Percentiles rank a stretch among this genome's conserved stretches.
Evolutionary conservation across 2,113 vertebrate species (phyloP).

Genomic region (Machaerirhynchus nigripectus): DNA sequence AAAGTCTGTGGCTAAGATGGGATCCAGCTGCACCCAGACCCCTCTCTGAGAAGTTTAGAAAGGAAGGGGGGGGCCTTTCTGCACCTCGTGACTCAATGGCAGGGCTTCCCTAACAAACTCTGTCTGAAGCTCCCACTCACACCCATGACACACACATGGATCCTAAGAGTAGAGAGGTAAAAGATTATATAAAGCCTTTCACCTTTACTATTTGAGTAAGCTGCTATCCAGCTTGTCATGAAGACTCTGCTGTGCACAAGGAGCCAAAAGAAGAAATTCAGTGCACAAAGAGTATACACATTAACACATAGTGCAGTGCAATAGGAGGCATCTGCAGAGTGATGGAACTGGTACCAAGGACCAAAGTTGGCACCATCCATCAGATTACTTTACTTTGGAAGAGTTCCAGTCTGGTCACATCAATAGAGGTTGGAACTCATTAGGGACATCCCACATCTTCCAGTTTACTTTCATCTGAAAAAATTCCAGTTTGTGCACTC

Average conservation of each 20-base stretch:
- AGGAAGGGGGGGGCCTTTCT: background rate
- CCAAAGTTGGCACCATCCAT: background rate
- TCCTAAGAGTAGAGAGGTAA: background rate
- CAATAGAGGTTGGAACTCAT: background rate
- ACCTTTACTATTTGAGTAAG: background rate
- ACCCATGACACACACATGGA: background rate
- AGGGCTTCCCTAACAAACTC: background rate
- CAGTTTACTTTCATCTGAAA: background rate
- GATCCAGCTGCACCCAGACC: background rate
- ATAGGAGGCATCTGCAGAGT: background rate
- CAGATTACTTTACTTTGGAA: background rate
- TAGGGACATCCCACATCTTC: background rate
- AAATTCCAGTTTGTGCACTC: background rate
- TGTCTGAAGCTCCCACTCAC: background rate
- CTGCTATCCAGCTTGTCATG: background rate
- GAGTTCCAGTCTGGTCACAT: background rate
- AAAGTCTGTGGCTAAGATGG: background rate
- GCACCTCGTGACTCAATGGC: background rate
- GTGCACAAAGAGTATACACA: background rate
- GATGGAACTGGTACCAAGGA: background rate
- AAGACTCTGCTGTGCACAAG: background rate
- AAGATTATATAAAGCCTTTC: background rate
- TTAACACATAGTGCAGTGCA: background rate
- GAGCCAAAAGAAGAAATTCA: background rate
- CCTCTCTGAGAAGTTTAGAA: background rate